Conservation (phyloP, 1,140 invertebrate genomes). For the Dreissena polymorpha region DNA sequence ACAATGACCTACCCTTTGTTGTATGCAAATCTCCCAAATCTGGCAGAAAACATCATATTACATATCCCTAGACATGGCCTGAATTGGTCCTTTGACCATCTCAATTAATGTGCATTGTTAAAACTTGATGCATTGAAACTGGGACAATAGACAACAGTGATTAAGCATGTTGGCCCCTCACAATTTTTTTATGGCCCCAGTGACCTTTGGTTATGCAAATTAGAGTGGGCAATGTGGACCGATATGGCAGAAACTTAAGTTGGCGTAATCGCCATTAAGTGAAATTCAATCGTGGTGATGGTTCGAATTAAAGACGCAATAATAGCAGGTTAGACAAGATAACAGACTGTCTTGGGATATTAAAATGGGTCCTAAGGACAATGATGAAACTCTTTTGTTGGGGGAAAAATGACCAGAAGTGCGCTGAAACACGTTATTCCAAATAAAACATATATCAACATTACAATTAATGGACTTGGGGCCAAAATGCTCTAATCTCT, state of each 20-base stretch:
- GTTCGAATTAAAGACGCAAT: slow-evolving; percentile 52
- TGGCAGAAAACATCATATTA: slow-evolving; percentile 54
- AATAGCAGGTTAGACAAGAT: slow-evolving; percentile 43
- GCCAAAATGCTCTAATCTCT: no score
- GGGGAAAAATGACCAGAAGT: slow-evolving; percentile 33
- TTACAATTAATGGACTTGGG: not conserved
- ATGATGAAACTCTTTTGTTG: slow-evolving; percentile 38
- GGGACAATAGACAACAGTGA: slow-evolving; percentile 12
- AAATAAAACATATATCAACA: slow-evolving; percentile 44
- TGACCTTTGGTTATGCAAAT: slow-evolving; percentile 47
- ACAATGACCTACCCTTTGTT: not conserved
- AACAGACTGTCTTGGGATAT: slow-evolving; percentile 40
- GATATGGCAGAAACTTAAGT: slow-evolving; percentile 43
- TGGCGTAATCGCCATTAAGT: slow-evolving; percentile 18
- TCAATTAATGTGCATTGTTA: slow-evolving; percentile 25
- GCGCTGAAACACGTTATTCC: slow-evolving; percentile 15
- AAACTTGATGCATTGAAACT: slow-evolving; percentile 48
- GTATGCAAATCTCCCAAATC: slow-evolving; percentile 45
- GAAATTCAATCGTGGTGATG: slow-evolving; percentile 41
- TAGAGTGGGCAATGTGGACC: slow-evolving; percentile 10
- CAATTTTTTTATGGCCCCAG: slow-evolving; percentile 13
- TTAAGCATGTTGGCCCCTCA: slow-evolving; percentile 5
- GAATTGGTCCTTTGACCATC: slow-evolving; percentile 17
- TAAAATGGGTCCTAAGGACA: slow-evolving; percentile 38
- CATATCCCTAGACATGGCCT: slow-evolving; percentile 28